These are phyloP conservation scores for Sebastolobus altivelis DNA, from an alignment of 2,797 vertebrate genomes.

Conservation along the genomic window DNA sequence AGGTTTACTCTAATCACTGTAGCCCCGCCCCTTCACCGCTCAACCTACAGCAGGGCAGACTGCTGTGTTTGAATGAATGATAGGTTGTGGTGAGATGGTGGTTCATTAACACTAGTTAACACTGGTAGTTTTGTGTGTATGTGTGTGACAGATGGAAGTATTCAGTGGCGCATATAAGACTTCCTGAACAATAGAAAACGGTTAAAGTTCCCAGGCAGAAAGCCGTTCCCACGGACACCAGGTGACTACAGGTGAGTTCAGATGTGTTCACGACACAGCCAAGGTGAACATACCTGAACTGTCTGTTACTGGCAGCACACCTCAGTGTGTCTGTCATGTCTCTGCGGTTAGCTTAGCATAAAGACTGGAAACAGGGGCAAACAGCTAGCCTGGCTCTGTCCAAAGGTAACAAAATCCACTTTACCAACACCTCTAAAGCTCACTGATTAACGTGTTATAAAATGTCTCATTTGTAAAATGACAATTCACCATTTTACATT, in stretches of 20 bases:
- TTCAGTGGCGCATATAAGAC: conserved; percentile 32
- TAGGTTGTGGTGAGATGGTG: conserved; percentile 27
- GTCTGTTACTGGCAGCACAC: background rate
- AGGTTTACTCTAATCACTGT: conserved; percentile 41
- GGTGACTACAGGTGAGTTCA: conserved; percentile 18
- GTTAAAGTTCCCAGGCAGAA: conserved; percentile 45
- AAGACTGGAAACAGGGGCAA: background rate
- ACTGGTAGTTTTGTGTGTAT: conserved; percentile 23
- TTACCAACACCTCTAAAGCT: background rate
- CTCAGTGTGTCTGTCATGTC: background rate
- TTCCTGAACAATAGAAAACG: conserved; percentile 55
- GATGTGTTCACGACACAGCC: background rate
- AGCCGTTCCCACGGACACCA: conserved; percentile 40
- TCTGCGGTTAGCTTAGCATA: background rate
- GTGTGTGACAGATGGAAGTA: conserved; percentile 54
- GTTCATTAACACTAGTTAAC: conserved; percentile 59
- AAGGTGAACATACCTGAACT: conserved; percentile 10
- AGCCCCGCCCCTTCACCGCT: conserved; percentile 32
- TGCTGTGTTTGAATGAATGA: conserved; percentile 46
- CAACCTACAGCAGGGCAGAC: conserved; percentile 1
- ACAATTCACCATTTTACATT: background rate
- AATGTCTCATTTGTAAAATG: background rate
- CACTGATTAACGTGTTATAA: background rate
- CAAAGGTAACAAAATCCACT: too few relatives aligned
- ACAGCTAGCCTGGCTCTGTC: too few relatives aligned